Conservation (phyloP, 2,113 vertebrate species). For the Microtus montanus region DNA sequence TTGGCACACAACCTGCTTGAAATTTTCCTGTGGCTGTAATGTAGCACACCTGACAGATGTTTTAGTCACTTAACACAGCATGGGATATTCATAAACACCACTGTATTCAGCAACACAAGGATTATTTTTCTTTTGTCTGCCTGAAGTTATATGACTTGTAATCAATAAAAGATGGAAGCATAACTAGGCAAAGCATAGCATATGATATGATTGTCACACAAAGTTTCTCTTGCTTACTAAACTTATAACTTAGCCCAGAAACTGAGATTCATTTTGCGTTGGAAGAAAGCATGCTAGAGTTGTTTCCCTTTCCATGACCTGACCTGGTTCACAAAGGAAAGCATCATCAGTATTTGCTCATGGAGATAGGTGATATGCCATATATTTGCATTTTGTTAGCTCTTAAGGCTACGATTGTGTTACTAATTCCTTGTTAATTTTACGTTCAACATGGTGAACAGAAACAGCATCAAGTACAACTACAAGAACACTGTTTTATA, state of each 20-base stretch:
- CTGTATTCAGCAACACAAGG: slow-evolving; percentile 62
- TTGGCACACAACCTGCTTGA: slow-evolving; percentile 78
- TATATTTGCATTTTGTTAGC: slow-evolving; percentile 70
- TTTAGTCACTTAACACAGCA: slow-evolving; percentile 83
- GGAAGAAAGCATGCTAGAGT: slow-evolving; percentile 60
- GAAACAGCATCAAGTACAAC: not conserved
- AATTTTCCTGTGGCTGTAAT: slow-evolving; percentile 82
- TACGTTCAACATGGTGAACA: slow-evolving; percentile 68
- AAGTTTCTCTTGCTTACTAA: slow-evolving; percentile 47
- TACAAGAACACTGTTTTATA: slow-evolving; percentile 39
- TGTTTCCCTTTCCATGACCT: slow-evolving; percentile 64
- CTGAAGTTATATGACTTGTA: slow-evolving; percentile 68
- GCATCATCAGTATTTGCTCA: slow-evolving; percentile 57
- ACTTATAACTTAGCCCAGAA: slow-evolving; percentile 61
- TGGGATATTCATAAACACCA: slow-evolving; percentile 78
- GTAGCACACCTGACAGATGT: slow-evolving; percentile 85
- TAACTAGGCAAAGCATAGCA: slow-evolving; percentile 67
- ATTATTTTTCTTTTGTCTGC: slow-evolving; percentile 78
- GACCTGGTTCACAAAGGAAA: slow-evolving; percentile 76
- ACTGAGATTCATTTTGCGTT: slow-evolving; percentile 66
- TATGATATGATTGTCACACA: slow-evolving; percentile 65
- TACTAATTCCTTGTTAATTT: slow-evolving; percentile 72
- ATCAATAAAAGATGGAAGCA: slow-evolving; percentile 72
- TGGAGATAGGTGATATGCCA: slow-evolving; percentile 73
- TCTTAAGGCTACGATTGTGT: slow-evolving; percentile 73